These are phyloP conservation scores for Toxostoma redivivum DNA, from an alignment of 2,113 vertebrate species.

Conservation along the genomic window DNA sequence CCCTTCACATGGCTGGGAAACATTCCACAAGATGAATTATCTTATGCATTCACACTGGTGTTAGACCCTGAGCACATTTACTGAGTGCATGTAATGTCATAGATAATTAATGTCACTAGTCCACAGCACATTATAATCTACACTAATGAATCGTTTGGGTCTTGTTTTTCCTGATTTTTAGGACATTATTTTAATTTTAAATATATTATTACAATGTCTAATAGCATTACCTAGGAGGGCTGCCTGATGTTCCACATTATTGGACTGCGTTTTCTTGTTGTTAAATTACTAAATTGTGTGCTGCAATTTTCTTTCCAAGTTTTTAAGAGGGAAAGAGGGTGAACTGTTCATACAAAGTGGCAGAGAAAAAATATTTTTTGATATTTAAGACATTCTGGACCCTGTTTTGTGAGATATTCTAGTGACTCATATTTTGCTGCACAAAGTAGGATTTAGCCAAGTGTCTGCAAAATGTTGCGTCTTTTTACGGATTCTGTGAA, in stretches of 20 bases:
- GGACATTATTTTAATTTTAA: background rate
- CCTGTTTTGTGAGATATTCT: background rate
- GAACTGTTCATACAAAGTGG: background rate
- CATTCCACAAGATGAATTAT: too few species aligned
- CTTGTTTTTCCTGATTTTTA: background rate
- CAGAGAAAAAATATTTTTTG: background rate
- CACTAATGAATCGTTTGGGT: background rate
- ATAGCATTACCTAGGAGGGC: background rate
- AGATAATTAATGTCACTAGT: background rate
- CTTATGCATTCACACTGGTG: background rate
- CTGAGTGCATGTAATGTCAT: background rate
- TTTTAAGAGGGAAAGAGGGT: background rate
- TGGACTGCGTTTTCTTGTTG: background rate
- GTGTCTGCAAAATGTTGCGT: background rate
- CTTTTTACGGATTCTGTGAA: background rate
- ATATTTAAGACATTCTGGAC: background rate
- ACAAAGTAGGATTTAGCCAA: background rate
- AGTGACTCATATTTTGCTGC: background rate
- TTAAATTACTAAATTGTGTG: background rate
- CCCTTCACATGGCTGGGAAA: too few species aligned
- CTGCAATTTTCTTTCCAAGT: background rate
- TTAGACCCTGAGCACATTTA: background rate
- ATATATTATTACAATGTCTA: background rate
- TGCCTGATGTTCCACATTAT: background rate
- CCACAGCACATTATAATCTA: background rate